These are phyloP conservation scores for Andrena bicolor DNA, from an alignment of 2,888 invertebrate species.

Conservation along the genomic window DNA sequence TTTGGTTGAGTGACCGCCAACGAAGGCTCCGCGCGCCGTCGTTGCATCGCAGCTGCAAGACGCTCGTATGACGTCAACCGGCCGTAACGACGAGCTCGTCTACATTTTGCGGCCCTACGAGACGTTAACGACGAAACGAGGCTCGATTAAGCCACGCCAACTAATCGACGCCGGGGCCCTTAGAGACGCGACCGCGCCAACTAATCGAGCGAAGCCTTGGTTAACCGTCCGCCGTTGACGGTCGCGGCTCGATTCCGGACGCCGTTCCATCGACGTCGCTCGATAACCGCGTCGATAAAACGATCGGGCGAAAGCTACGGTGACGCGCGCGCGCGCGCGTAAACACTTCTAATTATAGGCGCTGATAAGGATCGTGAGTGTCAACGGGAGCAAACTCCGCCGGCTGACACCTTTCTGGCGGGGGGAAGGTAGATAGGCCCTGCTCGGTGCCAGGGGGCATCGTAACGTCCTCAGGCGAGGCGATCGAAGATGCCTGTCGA, in stretches of 20 bases:
- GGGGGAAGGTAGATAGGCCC: not conserved
- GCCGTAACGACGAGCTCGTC: not conserved
- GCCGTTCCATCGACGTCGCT: slow-evolving; percentile 2
- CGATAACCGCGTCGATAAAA: slow-evolving; percentile 48
- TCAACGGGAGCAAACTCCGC: slow-evolving; percentile 7
- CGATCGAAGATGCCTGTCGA: no score
- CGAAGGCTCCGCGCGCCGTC: slow-evolving; percentile 20
- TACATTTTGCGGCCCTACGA: slow-evolving; percentile 6
- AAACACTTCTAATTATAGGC: slow-evolving; percentile 59
- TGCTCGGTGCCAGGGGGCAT: no score
- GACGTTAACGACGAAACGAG: slow-evolving; percentile 40
- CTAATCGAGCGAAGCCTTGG: slow-evolving; percentile 20
- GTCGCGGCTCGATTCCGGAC: not conserved
- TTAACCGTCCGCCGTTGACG: not conserved
- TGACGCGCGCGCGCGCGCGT: slow-evolving; percentile 32
- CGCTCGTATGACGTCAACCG: slow-evolving; percentile 54
- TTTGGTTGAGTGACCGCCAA: slow-evolving; percentile 74
- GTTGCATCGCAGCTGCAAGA: slow-evolving; percentile 42
- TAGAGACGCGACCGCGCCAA: slow-evolving; percentile 26
- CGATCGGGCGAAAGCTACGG: not conserved
- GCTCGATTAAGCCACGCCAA: slow-evolving; percentile 55
- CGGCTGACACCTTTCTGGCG: not conserved
- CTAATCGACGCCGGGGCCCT: slow-evolving; percentile 23
- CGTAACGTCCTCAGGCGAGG: no score
- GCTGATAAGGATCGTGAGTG: slow-evolving; percentile 34